A percentile compares a stretch with the other conserved stretches of the same genome.
phyloP scores from a whole-genome alignment of 2,113 vertebrate species.

The Pachypanchax playfairii region DNA sequence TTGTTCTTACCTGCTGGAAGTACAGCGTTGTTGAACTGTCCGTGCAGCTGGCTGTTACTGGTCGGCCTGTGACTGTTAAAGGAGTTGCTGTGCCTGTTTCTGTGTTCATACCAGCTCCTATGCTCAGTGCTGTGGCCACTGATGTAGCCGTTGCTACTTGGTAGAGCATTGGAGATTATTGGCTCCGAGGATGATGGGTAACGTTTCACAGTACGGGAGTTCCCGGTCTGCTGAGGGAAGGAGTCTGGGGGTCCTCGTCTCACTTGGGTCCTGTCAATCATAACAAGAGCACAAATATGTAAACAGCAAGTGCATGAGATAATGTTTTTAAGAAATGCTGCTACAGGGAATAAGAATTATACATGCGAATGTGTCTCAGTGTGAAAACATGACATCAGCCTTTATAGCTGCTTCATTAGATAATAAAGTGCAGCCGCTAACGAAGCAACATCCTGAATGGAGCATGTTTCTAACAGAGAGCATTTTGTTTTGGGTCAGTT shows the following conservation, averaged over 20 bases:
- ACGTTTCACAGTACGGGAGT: slow-evolving; percentile 87
- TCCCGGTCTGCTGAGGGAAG: slow-evolving; percentile 79
- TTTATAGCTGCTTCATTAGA: too few species aligned
- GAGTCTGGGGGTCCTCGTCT: slow-evolving; percentile 80
- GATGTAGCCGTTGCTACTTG: slow-evolving; percentile 62
- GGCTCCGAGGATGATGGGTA: slow-evolving; percentile 84
- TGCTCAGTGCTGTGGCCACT: slow-evolving; percentile 27
- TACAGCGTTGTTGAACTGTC: slow-evolving; percentile 72
- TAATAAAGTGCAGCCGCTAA: too few species aligned
- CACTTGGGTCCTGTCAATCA: slow-evolving; percentile 83
- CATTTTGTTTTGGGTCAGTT: too few species aligned
- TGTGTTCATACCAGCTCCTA: slow-evolving; percentile 53
- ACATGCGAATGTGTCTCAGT: slow-evolving; percentile 34
- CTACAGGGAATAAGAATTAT: slow-evolving; percentile 16
- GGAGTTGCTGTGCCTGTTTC: slow-evolving; percentile 41
- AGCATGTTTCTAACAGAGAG: too few species aligned
- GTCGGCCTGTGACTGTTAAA: slow-evolving; percentile 66
- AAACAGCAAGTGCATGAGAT: too few species aligned
- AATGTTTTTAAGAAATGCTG: too few species aligned
- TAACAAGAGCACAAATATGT: slow-evolving; percentile 57
- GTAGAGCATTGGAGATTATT: slow-evolving; percentile 88
- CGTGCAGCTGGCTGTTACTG: slow-evolving; percentile 49
- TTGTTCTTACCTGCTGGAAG: slow-evolving; percentile 81
- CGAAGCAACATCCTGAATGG: too few species aligned
- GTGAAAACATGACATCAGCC: too few species aligned